Evolutionary conservation across 2,113 vertebrate species (phyloP), one percentile per base, ranked within the genome.

Genomic region (Cyrtonyx montezumae): DNA sequence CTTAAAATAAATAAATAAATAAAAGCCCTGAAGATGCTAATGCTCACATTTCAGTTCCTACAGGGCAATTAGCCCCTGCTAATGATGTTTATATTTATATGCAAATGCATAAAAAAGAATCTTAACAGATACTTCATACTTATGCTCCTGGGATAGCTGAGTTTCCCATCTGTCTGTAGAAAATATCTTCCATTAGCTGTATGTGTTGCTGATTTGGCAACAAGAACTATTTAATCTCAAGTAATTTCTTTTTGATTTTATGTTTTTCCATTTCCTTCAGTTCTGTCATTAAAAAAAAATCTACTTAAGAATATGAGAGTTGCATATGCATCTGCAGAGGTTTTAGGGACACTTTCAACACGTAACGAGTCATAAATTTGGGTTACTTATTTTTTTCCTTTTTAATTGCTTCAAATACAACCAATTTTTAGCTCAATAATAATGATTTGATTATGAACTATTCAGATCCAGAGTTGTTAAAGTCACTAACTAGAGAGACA

Each of bases 31-130:
- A 97, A 97, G 97, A 97, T 95, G 84, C 69, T 95, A 97, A 97
- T 97, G 94, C 92, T 94, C 87, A 92, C 96, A 94, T 95, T 97
- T 96, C 83, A 96, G 91, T 86, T 97, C 96, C 96, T 96, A 96
- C 94, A 96, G 97, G 95, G 97, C 96, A 96, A 98, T 98, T 98
- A 98, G 96, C 93, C 97, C 74, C 95, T 97, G 94, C 94, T 98
- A 97, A 98, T 96, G 95, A 97, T 97, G 97, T 97, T 98, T 98
- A 97, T 98, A 97, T 98, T 98, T 97, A 97, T 97, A 98, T 98
- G 97, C 97, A 98, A 97, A 98, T 98, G 93, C 90, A 94, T 92
- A 96, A 95, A 95, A 96, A 97, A 96, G 92, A 88, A 91, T 96
- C 95, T 97, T 97, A 96, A 95, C 96, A 95, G 95, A 98, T 92